Evolutionary conservation across 2,797 vertebrate species (phyloP), one percentile per base, ranked within the genome.

Genomic region (Smutsia gigantea): DNA sequence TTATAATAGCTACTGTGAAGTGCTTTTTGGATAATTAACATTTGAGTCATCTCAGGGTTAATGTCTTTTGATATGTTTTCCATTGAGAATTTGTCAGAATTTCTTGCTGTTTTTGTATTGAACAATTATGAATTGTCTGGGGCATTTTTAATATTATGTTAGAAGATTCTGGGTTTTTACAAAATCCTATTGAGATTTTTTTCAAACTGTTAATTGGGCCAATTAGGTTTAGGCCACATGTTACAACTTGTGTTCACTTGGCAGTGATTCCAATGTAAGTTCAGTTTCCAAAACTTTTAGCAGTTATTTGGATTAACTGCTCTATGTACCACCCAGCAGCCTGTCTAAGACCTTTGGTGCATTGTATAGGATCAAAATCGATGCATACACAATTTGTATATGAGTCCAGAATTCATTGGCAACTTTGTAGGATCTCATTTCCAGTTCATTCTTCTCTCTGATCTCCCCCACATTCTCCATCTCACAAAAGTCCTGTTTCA

Each of bases 161-260:
- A 46, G 46, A 49, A 37, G 27, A 87, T 95, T 82, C 51, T 81
- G 21, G 27, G 57, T 59, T 39, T 74, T 66, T 39, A 82, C 27
- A 81, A 92, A 66, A 51, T 92, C n/a, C 59, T 75, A 42, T 3
- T 46, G 46, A 93, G 42, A 49, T 68, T 78, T 83, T 63, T 74
- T 10, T n/a, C 46, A 34, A 72, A 69, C 19, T 69, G 25, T 69
- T 15, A 71, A 21, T 71, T 57, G 57, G 63, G 25, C 51, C 51
- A 94, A 68, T 88, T 78, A 25, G 7, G 29, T 59, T 53, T 57
- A 84, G 29, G 49, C n/a, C 10, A 64, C 75, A 93, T 64, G 46
- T 82, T 95, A 86, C 49, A 75, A 77, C 46, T 69, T 93, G 82
- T 68, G 31, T 95, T 93, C 34, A 75, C 57, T 88, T 63, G 61